phyloP scores from a whole-genome alignment of 53 echinoderm and acorn worm genomes.

The Stichopus horrens region DNA sequence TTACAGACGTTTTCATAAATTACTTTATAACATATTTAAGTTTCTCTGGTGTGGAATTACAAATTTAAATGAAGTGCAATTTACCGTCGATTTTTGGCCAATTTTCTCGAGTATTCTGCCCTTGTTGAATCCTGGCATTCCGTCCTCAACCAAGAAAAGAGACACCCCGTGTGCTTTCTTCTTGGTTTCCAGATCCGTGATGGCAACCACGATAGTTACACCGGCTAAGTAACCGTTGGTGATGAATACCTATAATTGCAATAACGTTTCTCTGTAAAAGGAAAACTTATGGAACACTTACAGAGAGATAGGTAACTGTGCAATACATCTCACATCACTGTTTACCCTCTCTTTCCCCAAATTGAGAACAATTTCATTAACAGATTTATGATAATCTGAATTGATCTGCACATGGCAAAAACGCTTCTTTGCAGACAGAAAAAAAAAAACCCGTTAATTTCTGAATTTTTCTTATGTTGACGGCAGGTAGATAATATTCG shows the following conservation, averaged over 20 bases:
- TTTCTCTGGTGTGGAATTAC: not conserved
- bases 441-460: no score
- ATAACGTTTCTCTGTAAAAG: not conserved
- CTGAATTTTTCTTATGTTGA: no score
- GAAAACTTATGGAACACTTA: no score
- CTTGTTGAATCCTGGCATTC: conserved; percentile 72
- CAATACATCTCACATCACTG: no score
- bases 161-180: conserved; percentile 72
- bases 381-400: no score
- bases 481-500: no score
- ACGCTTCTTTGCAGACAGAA: no score
- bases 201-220: conserved; percentile 69
- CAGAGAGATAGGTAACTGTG: no score
- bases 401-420: no score
- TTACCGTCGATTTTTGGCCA: conserved; percentile 70
- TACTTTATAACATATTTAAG: no score
- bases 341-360: no score
- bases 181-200: conserved; percentile 62
- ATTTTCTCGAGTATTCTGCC: conserved; percentile 64
- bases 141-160: conserved; percentile 73
- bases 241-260: conserved; percentile 66
- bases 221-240: conserved; percentile 68
- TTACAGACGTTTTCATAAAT: not conserved
- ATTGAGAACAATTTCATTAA: no score
- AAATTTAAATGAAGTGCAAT: not conserved